phyloP scores from a whole-genome alignment of 2,797 vertebrate species.

The Paedocypris micromegethes region DNA sequence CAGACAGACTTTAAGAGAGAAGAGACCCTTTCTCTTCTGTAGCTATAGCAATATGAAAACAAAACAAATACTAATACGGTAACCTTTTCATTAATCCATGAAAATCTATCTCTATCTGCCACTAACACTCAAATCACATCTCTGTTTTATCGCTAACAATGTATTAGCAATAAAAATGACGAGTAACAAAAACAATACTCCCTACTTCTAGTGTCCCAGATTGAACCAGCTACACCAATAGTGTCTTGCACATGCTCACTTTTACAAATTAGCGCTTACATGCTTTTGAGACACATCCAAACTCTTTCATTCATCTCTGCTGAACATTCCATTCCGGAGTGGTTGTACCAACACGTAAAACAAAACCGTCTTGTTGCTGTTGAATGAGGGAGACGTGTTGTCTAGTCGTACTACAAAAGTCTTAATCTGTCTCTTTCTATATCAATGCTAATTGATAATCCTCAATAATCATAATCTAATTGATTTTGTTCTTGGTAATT shows the following conservation, averaged over 20 bases:
- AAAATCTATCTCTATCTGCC: too few species aligned
- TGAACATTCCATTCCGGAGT: slow-evolving; percentile 36
- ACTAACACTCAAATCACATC: too few species aligned
- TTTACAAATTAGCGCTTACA: slow-evolving; percentile 8
- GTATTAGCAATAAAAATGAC: background rate
- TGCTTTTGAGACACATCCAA: slow-evolving; percentile 9
- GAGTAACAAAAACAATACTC: background rate
- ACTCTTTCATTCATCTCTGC: slow-evolving; percentile 22
- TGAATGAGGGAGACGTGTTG: slow-evolving; percentile 13
- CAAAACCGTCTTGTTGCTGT: slow-evolving; percentile 15
- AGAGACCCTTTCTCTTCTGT: too few species aligned
- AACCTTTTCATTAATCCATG: too few species aligned
- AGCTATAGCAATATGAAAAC: too few species aligned
- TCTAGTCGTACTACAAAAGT: slow-evolving; percentile 12
- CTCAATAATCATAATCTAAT: too few species aligned
- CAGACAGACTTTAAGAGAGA: background rate
- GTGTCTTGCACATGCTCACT: slow-evolving; percentile 11
- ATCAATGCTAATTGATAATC: background rate
- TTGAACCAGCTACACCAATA: background rate
- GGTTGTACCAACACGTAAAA: slow-evolving; percentile 30
- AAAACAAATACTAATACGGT: too few species aligned
- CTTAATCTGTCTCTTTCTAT: slow-evolving; percentile 7
- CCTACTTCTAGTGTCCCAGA: background rate
- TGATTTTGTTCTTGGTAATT: too few species aligned
- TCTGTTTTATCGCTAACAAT: background rate